phyloP scores from a whole-genome alignment of 2,113 vertebrate species.

The Atlantisia rogersi region DNA sequence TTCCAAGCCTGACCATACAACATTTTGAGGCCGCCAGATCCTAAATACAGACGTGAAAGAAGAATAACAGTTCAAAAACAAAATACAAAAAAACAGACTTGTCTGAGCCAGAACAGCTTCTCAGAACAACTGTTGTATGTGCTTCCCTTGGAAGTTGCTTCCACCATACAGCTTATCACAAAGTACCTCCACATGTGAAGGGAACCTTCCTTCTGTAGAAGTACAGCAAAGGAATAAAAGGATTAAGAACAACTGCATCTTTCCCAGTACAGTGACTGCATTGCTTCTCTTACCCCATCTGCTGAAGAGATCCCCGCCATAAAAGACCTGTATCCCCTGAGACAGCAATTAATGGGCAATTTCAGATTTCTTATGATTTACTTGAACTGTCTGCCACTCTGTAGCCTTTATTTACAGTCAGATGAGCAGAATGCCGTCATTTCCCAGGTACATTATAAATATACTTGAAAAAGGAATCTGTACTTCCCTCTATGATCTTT shows the following conservation, averaged over 20 bases:
- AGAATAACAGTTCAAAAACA: not conserved
- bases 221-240: not conserved
- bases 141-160: not conserved
- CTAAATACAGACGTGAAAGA: not conserved
- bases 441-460: not conserved
- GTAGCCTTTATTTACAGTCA: not conserved
- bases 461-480: not conserved
- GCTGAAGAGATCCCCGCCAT: not conserved
- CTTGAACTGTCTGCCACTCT: not conserved
- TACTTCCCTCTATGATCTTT: not conserved
- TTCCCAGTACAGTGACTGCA: not conserved
- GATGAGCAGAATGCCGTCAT: not conserved
- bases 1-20: not conserved
- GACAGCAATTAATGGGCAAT: not conserved
- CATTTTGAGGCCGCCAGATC: not conserved
- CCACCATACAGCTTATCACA: not conserved
- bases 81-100: not conserved
- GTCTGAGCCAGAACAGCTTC: not conserved
- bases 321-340: not conserved
- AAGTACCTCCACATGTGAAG: not conserved
- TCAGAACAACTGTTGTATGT: not conserved
- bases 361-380: not conserved
- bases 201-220: not conserved
- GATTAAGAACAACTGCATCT: not conserved
- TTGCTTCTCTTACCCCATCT: not conserved